phyloP scores from a whole-genome alignment of 1,140 invertebrate species.

The Scaptomyza pallida region DNA sequence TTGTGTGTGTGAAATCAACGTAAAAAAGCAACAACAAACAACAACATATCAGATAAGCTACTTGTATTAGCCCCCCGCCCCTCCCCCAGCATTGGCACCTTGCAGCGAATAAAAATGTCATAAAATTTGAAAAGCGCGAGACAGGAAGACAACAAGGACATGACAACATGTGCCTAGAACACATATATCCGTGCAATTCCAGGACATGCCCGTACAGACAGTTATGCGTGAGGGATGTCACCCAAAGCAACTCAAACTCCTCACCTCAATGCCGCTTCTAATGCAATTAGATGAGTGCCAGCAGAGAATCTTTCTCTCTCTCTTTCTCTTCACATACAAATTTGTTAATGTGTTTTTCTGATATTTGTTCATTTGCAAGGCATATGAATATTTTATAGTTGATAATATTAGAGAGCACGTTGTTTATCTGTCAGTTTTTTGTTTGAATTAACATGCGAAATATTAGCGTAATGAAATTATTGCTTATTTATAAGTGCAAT shows the following conservation, averaged over 20 bases:
- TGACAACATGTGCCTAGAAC: conserved; percentile 59
- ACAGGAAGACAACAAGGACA: conserved; percentile 40
- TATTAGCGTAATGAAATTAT: conserved; percentile 42
- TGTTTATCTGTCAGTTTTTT: conserved; percentile 33
- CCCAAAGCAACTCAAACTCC: conserved; percentile 9
- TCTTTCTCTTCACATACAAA: conserved; percentile 51
- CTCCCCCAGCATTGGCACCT: neutral
- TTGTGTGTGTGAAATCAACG: conserved; percentile 40
- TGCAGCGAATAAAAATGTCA: conserved; percentile 74
- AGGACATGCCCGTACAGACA: conserved; percentile 11
- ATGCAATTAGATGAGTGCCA: conserved; percentile 78
- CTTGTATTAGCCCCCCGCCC: conserved; percentile 31
- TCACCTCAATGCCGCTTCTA: conserved; percentile 37
- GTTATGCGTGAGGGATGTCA: conserved; percentile 23
- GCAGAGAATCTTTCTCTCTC: neutral
- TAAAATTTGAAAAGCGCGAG: conserved; percentile 75
- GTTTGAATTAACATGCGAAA: conserved; percentile 10
- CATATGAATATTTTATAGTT: conserved; percentile 80
- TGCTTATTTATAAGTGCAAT: conserved; percentile 19
- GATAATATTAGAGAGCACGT: conserved; percentile 38
- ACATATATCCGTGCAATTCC: conserved; percentile 47
- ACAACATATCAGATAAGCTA: neutral
- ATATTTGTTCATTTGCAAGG: conserved; percentile 31
- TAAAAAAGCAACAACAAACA: conserved; percentile 25
- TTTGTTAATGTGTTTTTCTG: conserved; percentile 73